Evolutionary conservation across 2,113 vertebrate species (phyloP), one percentile per base, ranked within the genome.

Genomic region (Scophthalmus maximus): DNA sequence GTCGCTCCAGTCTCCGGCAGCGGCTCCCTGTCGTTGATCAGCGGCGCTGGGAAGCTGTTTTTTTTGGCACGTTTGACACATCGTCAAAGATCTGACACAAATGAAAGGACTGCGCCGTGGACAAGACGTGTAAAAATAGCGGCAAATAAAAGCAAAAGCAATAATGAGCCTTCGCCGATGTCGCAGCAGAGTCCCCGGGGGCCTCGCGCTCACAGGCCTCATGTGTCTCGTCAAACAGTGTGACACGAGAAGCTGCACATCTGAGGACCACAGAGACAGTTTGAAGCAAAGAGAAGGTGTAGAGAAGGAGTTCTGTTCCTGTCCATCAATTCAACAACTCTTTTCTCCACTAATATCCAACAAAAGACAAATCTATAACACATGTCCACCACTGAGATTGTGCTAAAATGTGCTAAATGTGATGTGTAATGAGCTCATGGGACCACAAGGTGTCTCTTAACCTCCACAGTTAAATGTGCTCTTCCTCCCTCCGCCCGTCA

Each of bases 371-470:
- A 53, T n/a, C 56, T 47, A 32, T 38, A 14, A 50, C 34, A 1
- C 14, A 58, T 12, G 15, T 11, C 60, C n/a, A 29, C 2, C 18
- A 38, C 7, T 26, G 32, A 25, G 29, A 55, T 17, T 5, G 0
- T n/a, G n/a, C n/a, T n/a, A n/a, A n/a, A n/a, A n/a, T n/a, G n/a
- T n/a, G n/a, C n/a, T n/a, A n/a, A n/a, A n/a, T n/a, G n/a, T n/a
- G n/a, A n/a, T 14, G 12, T 91, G 88, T 65, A 84, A 75, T 85
- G 53, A 55, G 46, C 73, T 20, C 42, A 3, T 3, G n/a, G 61
- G 83, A 79, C 87, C 93, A 93, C 88, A 76, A 87, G 93, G 85
- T 79, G 93, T 90, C 93, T 89, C 93, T 92, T 87, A 55, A 75
- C 75, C 84, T 90, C 92, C 85, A 92, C 55, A 26, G n/a, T 17